Percentiles rank a stretch among this genome's conserved stretches.
Conservation (phyloP, 2,113 vertebrate genomes). For the Varanus salvator region DNA sequence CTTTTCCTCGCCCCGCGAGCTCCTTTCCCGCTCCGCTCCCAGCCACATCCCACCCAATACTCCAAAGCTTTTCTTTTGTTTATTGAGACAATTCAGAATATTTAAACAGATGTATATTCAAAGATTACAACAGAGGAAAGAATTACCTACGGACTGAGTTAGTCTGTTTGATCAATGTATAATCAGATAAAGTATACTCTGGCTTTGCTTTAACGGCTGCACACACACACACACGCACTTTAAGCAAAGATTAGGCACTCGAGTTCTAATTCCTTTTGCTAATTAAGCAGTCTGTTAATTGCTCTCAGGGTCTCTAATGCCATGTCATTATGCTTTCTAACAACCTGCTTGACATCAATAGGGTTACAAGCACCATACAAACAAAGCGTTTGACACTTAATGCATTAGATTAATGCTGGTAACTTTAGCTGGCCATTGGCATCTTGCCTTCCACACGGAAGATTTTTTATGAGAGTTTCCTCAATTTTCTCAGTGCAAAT, state of each 20-base stretch:
- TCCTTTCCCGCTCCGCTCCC: neutral
- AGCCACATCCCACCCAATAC: constrained; percentile 20
- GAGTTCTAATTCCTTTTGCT: constrained; percentile 88
- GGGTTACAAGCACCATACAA: constrained; percentile 79
- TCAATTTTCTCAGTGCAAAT: constrained; percentile 39
- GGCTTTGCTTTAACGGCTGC: constrained; percentile 57
- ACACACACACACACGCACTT: constrained; percentile 49
- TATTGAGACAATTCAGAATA: constrained; percentile 77
- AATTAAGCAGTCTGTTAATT: constrained; percentile 98
- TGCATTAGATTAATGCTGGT: constrained; percentile 73
- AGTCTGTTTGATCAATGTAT: constrained; percentile 82
- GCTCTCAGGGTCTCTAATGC: constrained; percentile 87
- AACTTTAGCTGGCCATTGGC: constrained; percentile 65
- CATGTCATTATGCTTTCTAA: constrained; percentile 88
- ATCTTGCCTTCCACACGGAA: constrained; percentile 69
- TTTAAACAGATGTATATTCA: constrained; percentile 82
- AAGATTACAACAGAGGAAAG: constrained; percentile 70
- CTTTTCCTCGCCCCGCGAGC: too few relatives aligned
- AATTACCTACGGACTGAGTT: constrained; percentile 80
- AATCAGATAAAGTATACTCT: constrained; percentile 82
- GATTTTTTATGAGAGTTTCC: constrained; percentile 63
- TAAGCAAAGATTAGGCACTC: constrained; percentile 86
- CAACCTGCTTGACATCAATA: constrained; percentile 85
- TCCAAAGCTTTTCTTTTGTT: constrained; percentile 66
- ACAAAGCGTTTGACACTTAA: constrained; percentile 83